Evolutionary conservation across 2,113 vertebrate genomes (phyloP), one percentile per base, ranked within the genome.

Genomic region (Oryzias melastigma): DNA sequence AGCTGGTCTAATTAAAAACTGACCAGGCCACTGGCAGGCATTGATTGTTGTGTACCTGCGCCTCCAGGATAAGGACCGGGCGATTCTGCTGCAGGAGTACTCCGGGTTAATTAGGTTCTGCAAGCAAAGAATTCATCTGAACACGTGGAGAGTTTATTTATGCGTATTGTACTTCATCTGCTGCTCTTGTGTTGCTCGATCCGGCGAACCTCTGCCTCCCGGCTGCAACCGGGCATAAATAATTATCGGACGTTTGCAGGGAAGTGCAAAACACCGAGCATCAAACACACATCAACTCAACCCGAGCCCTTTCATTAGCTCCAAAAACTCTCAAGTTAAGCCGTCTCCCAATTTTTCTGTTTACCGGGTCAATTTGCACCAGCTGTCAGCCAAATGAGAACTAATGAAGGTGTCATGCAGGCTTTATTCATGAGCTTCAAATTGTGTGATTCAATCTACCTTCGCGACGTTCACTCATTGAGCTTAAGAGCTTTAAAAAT

Each of bases 1-100:
- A 78, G 73, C 74, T 41, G 65, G 71, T 18, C 81, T 89, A 88
- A 89, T 90, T 87, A 87, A 87, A 88, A 80, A 79, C 77, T 43
- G 16, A 77, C 77, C 72, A 82, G 78, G 68, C 77, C 69, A 83
- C 85, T 84, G 79, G 83, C 80, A 80, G 82, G 71, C 80, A 80
- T 84, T 77, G 81, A 84, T 87, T 84, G 82, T 80, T 85, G 71
- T 85, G 74, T 83, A 87, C 82, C 88, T 87, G 84, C 77, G 71
- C 53, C 27, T 56, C 4, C 68, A 78, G 80, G 86, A 89, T 87
- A 89, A 89, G 83, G 71, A 76, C 42, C 40, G 50, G 63, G 69
- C 57, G 77, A 71, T 80, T 86, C 80, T 60, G 56, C 73, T 68
- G 73, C 72, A 72, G 62, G 71, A 69, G 76, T 78, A 51, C 76